Percentiles rank a stretch among this genome's conserved stretches.
phyloP scores from a whole-genome alignment of 2,888 invertebrate genomes.

The Oligia fasciuncula region DNA sequence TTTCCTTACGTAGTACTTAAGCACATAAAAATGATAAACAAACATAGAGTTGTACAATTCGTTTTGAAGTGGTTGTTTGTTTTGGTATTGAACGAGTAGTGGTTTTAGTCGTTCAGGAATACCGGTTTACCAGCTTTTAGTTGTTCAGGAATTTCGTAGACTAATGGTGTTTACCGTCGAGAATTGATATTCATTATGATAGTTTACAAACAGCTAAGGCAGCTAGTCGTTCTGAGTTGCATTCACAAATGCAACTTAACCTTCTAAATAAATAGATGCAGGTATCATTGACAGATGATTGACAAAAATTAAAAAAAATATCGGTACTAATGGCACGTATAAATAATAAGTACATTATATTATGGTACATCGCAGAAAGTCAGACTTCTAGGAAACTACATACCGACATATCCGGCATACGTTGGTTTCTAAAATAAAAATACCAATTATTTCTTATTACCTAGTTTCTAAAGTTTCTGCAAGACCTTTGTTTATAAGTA shows the following conservation, averaged over 20 bases:
- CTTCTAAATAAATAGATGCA: conserved; percentile 6
- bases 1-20: neutral
- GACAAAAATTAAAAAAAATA: neutral
- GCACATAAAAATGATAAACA: conserved; percentile 2
- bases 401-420: neutral
- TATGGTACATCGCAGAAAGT: neutral
- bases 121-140: conserved; percentile 26
- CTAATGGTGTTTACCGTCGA: conserved; percentile 16
- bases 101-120: conserved; percentile 34
- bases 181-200: conserved; percentile 6
- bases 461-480: neutral
- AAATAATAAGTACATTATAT: neutral
- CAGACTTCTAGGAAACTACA: neutral
- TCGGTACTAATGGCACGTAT: neutral
- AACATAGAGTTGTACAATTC: conserved; percentile 28
- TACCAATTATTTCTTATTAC: neutral
- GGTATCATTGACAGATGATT: conserved; percentile 4
- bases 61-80: conserved; percentile 39
- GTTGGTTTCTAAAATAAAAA: neutral
- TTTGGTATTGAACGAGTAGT: conserved; percentile 16
- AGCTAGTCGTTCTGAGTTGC: neutral
- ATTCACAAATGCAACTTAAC: neutral
- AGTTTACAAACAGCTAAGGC: conserved; percentile 8
- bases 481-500: neutral
- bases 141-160: conserved; percentile 29